Evolutionary conservation across 2,797 vertebrate species (phyloP), one percentile per base, ranked within the genome.

Genomic region (Sciurus vulgaris): DNA sequence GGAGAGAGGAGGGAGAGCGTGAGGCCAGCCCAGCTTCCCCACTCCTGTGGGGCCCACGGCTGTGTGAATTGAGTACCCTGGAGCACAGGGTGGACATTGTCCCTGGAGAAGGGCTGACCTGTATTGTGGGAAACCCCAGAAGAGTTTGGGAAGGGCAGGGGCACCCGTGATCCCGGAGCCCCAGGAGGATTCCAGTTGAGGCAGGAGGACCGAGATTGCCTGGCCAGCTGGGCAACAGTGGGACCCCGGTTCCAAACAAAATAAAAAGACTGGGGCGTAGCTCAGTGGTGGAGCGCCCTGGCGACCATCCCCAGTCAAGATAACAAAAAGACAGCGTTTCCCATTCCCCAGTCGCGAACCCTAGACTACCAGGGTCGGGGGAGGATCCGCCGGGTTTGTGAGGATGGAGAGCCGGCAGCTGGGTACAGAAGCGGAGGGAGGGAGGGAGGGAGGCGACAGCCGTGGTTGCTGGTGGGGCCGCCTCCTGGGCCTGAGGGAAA

Each of bases 61-160:
- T 2, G 0, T 0, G 2, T 35, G 81, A 38, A 15, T 8, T 56
- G 30, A 6, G 14, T 3, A 9, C 12, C 67, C 61, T 11, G 49
- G 83, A 91, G 83, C 73, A 72, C 5, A 8, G 35, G 90, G 70
- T 73, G 70, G 49, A 77, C 22, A 22, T n/a, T 89, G 51, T 35
- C 10, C 33, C 24, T 44, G 70, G 49, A 18, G 18, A 20, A 56
- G 51, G 30, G 12, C 10, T 4, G 61, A 20, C 0, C 0, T 38
- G 72, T 51, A 9, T 24, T 12, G 10, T 20, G 28, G 81, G 77
- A 41, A 49, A 41, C 5, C 67, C 35, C 30, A 8, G 61, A 65
- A 44, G 11, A 59, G 24, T 67, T 2, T 92, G 59, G 63, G 76
- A 63, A 49, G 61, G 3, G 28, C 77, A 47, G 54, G 54, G 18